phyloP scores from a whole-genome alignment of 2,888 invertebrate genomes.

The Phanerotoma sp. region DNA sequence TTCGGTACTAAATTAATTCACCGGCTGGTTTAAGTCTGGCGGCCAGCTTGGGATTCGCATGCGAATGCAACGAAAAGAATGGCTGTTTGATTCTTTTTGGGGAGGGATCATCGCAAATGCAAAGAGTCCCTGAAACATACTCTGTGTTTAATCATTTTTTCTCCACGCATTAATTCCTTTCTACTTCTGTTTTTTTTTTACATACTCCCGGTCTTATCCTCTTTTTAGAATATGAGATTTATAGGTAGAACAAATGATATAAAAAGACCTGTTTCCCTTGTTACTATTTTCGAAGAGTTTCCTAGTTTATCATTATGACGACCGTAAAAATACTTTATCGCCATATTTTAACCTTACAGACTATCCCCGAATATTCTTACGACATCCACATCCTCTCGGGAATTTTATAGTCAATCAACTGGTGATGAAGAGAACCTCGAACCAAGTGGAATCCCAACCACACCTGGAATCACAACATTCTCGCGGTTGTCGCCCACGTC shows the following conservation, averaged over 20 bases:
- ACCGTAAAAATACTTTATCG: no score
- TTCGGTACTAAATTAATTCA: slow-evolving; percentile 25
- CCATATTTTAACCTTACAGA: no score
- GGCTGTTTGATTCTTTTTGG: not conserved
- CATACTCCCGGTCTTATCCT: slow-evolving; percentile 20
- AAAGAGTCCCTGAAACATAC: slow-evolving; percentile 29
- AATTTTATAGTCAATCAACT: slow-evolving; percentile 45
- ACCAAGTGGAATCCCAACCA: slow-evolving; percentile 35
- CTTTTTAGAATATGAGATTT: slow-evolving; percentile 11
- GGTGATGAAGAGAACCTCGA: slow-evolving; percentile 55
- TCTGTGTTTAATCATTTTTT: slow-evolving; percentile 33
- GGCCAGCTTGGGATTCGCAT: slow-evolving; percentile 23
- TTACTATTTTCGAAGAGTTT: no score
- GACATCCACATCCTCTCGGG: slow-evolving; percentile 39
- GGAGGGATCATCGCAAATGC: slow-evolving; percentile 17
- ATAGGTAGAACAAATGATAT: slow-evolving; percentile 9
- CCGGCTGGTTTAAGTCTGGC: slow-evolving; percentile 20
- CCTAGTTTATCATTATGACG: no score
- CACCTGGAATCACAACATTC: slow-evolving; percentile 27
- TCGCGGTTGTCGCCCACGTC: slow-evolving; percentile 47
- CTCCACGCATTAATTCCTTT: slow-evolving; percentile 36
- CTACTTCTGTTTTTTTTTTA: slow-evolving; percentile 18
- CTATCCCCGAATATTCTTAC: slow-evolving; percentile 47
- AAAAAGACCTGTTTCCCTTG: slow-evolving; percentile 4
- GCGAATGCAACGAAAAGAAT: slow-evolving; percentile 19